These are phyloP conservation scores for Trogon melanurus DNA, from an alignment of 2,113 vertebrate genomes.

Conservation along the genomic window DNA sequence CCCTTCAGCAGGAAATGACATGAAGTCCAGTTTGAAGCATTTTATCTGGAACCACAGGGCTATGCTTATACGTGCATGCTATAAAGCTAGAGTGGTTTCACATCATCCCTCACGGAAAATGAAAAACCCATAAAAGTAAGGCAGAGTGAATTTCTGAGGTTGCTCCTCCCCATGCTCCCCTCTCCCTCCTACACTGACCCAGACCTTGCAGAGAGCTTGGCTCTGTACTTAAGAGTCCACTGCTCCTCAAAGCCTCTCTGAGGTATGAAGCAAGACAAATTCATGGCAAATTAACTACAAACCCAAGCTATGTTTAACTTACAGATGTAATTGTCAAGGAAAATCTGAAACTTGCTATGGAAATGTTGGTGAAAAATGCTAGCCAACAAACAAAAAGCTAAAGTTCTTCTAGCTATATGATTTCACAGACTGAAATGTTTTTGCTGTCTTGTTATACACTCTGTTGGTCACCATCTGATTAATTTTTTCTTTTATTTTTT, in stretches of 20 bases:
- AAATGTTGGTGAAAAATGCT: background rate
- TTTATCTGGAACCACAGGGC: background rate
- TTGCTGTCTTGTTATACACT: background rate
- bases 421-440: background rate
- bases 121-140: background rate
- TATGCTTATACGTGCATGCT: background rate
- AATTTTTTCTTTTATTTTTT: background rate
- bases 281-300: background rate
- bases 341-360: background rate
- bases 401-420: background rate
- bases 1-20: conserved; percentile 30
- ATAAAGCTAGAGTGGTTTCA: background rate
- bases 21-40: background rate
- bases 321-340: background rate
- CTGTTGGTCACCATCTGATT: background rate
- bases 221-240: background rate
- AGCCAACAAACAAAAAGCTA: background rate
- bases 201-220: background rate
- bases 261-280: background rate
- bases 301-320: background rate
- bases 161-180: background rate
- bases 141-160: background rate
- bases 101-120: background rate
- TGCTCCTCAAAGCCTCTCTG: background rate
- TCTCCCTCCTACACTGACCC: background rate